Evolutionary conservation across 2,797 vertebrate genomes (phyloP).

Genomic region (Coluber constrictor): DNA sequence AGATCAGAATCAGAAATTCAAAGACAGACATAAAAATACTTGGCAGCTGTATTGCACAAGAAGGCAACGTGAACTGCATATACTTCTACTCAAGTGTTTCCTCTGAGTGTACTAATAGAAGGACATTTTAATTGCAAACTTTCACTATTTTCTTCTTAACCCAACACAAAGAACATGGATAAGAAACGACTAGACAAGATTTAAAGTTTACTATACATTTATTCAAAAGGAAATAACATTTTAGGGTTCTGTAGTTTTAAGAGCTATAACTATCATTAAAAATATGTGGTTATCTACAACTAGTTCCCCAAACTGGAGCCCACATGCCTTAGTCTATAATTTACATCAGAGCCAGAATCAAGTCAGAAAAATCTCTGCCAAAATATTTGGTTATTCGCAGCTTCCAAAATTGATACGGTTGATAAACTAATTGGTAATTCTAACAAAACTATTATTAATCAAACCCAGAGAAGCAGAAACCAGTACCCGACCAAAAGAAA

Average conservation of each 20-base stretch:
- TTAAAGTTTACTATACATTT: background rate
- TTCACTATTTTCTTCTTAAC: slow-evolving; percentile 18
- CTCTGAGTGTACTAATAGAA: slow-evolving; percentile 31
- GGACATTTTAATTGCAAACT: background rate
- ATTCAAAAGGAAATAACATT: background rate
- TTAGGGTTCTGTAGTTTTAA: background rate
- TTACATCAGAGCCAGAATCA: background rate
- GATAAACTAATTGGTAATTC: slow-evolving; percentile 21
- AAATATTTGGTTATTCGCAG: background rate
- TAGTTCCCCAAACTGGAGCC: background rate
- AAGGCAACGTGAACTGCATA: slow-evolving; percentile 49
- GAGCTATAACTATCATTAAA: slow-evolving; percentile 1
- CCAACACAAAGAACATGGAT: slow-evolving; percentile 3
- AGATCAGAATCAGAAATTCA: slow-evolving; percentile 85
- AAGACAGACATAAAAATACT: slow-evolving; percentile 81
- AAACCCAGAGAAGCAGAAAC: background rate
- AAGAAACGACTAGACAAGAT: slow-evolving; percentile 22
- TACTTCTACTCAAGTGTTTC: slow-evolving; percentile 48
- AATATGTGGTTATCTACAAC: background rate
- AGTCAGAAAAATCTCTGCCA: background rate
- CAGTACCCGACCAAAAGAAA: background rate
- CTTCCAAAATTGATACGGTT: slow-evolving; percentile 27
- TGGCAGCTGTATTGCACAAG: slow-evolving; percentile 64
- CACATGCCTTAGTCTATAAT: background rate
- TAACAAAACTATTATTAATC: slow-evolving; percentile 1